Evolutionary conservation across 2,888 invertebrate genomes (phyloP).

Genomic region (Exephanes ischioxanthus): DNA sequence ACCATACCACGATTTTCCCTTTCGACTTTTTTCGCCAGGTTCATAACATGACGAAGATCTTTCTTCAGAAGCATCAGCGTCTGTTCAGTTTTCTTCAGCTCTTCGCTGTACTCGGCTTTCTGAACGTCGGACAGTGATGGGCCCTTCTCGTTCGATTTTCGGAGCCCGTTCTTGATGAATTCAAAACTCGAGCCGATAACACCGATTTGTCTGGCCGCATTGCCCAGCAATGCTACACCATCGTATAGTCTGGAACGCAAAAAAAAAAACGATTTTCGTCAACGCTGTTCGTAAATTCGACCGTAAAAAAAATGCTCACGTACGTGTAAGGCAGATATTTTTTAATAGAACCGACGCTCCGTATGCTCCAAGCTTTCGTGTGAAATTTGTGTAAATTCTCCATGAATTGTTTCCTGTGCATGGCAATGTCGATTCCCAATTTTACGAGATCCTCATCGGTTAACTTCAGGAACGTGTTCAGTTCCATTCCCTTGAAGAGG

Average conservation of each 20-base stretch:
- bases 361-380: slow-evolving; percentile 86
- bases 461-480: slow-evolving; percentile 87
- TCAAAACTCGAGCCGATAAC: slow-evolving; percentile 87
- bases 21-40: slow-evolving; percentile 73
- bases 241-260: slow-evolving; percentile 86
- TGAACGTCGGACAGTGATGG: slow-evolving; percentile 63
- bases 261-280: slow-evolving; percentile 85
- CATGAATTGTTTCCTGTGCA: slow-evolving; percentile 87
- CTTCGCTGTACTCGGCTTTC: slow-evolving; percentile 68
- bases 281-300: slow-evolving; percentile 5
- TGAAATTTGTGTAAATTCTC: slow-evolving; percentile 87
- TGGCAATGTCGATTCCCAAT: slow-evolving; percentile 87
- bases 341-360: slow-evolving; percentile 76
- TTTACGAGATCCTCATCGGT: slow-evolving; percentile 87
- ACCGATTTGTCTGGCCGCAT: slow-evolving; percentile 87
- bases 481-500: slow-evolving; percentile 86
- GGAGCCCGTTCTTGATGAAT: slow-evolving; percentile 83
- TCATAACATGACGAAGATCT: slow-evolving; percentile 71
- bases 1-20: slow-evolving; percentile 70
- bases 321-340: slow-evolving; percentile 74
- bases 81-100: slow-evolving; percentile 71
- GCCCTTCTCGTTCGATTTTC: slow-evolving; percentile 59
- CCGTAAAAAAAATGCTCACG: slow-evolving; percentile 47
- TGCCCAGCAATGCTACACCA: slow-evolving; percentile 86
- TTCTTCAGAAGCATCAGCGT: slow-evolving; percentile 70